These are phyloP conservation scores for Leptopilina boulardi DNA, from an alignment of 1,140 invertebrate genomes.

Conservation along the genomic window DNA sequence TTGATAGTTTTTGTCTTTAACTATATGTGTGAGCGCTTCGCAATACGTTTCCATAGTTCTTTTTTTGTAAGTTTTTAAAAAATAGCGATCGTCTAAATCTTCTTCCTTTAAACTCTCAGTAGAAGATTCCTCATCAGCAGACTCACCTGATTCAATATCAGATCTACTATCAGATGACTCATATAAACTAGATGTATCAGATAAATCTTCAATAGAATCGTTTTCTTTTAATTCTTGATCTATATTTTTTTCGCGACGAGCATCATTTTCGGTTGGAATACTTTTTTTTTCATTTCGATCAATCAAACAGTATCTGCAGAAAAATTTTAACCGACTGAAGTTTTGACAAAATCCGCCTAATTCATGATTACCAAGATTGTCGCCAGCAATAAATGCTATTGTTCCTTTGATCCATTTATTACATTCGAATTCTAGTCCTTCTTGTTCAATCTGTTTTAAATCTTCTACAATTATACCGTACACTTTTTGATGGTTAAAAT, in stretches of 20 bases:
- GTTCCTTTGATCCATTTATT: slow-evolving; percentile 47
- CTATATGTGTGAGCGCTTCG: background rate
- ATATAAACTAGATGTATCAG: background rate
- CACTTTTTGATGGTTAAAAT: slow-evolving; percentile 54
- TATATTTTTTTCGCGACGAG: too few species aligned
- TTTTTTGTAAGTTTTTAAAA: background rate
- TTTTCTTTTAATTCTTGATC: slow-evolving; percentile 31
- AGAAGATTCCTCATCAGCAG: background rate
- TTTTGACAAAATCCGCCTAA: slow-evolving; percentile 58
- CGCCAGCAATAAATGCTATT: slow-evolving; percentile 54
- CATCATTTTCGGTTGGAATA: too few species aligned
- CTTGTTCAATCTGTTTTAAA: slow-evolving; percentile 57
- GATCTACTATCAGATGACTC: slow-evolving; percentile 22
- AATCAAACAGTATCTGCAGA: slow-evolving; percentile 40
- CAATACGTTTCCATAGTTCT: background rate
- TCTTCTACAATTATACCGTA: slow-evolving; percentile 57
- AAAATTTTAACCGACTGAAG: slow-evolving; percentile 36
- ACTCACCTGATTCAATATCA: slow-evolving; percentile 14
- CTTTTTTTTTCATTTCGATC: too few species aligned
- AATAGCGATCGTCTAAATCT: slow-evolving; percentile 12
- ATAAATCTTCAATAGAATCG: slow-evolving; percentile 25
- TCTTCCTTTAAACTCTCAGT: slow-evolving; percentile 34
- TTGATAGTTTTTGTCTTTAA: background rate
- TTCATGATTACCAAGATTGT: slow-evolving; percentile 59
- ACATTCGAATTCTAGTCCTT: slow-evolving; percentile 46